Evolutionary conservation across 2,888 invertebrate genomes (phyloP).

Genomic region (Ischnus inquisitorius): DNA sequence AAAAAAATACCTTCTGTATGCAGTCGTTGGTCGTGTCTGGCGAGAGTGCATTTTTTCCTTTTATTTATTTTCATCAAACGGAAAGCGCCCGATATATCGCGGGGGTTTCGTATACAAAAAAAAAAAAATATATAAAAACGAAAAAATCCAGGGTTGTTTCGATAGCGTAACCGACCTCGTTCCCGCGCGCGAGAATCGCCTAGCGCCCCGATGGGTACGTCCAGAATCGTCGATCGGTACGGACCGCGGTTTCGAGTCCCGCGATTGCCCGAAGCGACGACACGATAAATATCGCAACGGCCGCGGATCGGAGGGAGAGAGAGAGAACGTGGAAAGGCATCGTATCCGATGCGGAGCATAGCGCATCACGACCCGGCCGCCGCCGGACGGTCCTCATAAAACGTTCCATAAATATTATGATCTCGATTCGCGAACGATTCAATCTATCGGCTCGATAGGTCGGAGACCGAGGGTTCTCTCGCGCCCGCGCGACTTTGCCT

Average conservation of each 20-base stretch:
- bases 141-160: conserved; percentile 16
- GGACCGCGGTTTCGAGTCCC: conserved; percentile 31
- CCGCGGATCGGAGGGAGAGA: conserved; percentile 24
- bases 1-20: neutral
- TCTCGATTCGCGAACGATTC: conserved; percentile 76
- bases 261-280: conserved; percentile 67
- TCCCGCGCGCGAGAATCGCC: conserved; percentile 48
- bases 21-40: conserved; percentile 12
- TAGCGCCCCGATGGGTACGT: conserved; percentile 37
- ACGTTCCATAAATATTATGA: conserved; percentile 78
- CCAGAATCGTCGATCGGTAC: conserved; percentile 53
- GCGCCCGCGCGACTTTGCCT: conserved; percentile 37
- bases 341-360: conserved; percentile 48
- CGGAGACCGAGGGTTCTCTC: conserved; percentile 35
- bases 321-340: conserved; percentile 54
- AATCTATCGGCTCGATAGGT: conserved; percentile 72
- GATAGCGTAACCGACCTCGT: conserved; percentile 54
- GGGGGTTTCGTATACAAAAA: neutral
- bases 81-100: conserved; percentile 33
- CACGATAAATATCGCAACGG: conserved; percentile 70
- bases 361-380: conserved; percentile 63
- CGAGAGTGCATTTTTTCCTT: conserved; percentile 12
- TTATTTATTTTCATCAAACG: conserved; percentile 48
- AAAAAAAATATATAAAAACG: too few relatives aligned
- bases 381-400: conserved; percentile 69